Conservation (phyloP, 2,797 vertebrate species). For the Megalops cyprinoides region DNA sequence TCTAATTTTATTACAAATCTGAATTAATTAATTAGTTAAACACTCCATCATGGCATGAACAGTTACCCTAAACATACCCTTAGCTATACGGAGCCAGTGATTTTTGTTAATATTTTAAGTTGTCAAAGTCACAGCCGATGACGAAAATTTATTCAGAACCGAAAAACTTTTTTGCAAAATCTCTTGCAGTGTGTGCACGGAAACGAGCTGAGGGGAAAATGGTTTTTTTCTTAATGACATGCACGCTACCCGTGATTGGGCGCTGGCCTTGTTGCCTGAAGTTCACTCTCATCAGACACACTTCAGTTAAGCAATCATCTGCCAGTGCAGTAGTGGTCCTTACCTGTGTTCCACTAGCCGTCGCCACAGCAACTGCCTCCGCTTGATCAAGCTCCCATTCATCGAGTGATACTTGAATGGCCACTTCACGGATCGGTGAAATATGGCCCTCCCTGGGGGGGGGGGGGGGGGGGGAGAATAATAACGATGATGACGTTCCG, state of each 20-base stretch:
- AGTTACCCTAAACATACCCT: too few relatives aligned
- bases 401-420: constrained; percentile 72
- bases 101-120: too few relatives aligned
- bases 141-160: constrained; percentile 26
- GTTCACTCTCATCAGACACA: constrained; percentile 65
- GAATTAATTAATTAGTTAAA: too few relatives aligned
- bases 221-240: constrained; percentile 38
- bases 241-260: constrained; percentile 60
- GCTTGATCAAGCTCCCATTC: constrained; percentile 73
- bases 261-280: constrained; percentile 48
- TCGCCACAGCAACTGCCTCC: constrained; percentile 73
- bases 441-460: constrained; percentile 58
- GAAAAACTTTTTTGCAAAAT: too few relatives aligned
- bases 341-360: constrained; percentile 68
- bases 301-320: constrained; percentile 75
- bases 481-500: constrained; percentile 46
- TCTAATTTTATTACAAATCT: too few relatives aligned
- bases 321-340: constrained; percentile 48
- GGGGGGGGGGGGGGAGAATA: constrained; percentile 47
- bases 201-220: too few relatives aligned
- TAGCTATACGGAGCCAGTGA: too few relatives aligned
- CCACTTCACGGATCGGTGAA: constrained; percentile 71
- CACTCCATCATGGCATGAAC: too few relatives aligned
- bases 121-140: too few relatives aligned
- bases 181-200: too few relatives aligned